Conservation (phyloP, 37 sponge, comb jelly and placozoan species). For the Axinella damicornis region DNA sequence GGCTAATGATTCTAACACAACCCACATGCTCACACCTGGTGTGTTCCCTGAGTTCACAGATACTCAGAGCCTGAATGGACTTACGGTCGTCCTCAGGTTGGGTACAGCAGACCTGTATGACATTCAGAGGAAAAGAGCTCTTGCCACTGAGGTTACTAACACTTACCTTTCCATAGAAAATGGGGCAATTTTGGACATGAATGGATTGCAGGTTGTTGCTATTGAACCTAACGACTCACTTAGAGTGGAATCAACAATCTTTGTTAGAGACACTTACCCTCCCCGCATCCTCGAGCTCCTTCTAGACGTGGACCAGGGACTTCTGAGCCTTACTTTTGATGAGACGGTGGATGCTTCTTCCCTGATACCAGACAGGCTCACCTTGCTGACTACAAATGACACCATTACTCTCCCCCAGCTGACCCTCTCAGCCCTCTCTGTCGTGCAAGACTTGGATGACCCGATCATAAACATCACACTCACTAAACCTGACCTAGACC, state of each 20-base stretch:
- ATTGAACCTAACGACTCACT: conserved; percentile 42
- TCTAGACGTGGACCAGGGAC: conserved; percentile 77
- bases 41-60: conserved; percentile 48
- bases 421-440: conserved; percentile 25
- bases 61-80: conserved; percentile 65
- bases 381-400: conserved; percentile 32
- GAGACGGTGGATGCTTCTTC: conserved; percentile 74
- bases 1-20: conserved; percentile 47
- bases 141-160: conserved; percentile 43
- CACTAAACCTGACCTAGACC: conserved; percentile 69
- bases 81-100: conserved; percentile 43
- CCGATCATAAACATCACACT: conserved; percentile 70
- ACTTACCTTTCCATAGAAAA: conserved; percentile 51
- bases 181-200: conserved; percentile 79
- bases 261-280: conserved; percentile 54
- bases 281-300: conserved; percentile 60
- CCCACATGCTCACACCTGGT: conserved; percentile 62
- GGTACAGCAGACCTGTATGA: conserved; percentile 64
- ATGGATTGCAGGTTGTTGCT: conserved; percentile 26
- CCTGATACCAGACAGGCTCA: conserved; percentile 15
- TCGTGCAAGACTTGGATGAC: conserved; percentile 30
- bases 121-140: conserved; percentile 54
- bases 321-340: conserved; percentile 79
- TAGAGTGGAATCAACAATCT: neutral
- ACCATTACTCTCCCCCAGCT: conserved; percentile 27